Conservation (phyloP, 2,888 invertebrate genomes). For the Esperia sulphurella region DNA sequence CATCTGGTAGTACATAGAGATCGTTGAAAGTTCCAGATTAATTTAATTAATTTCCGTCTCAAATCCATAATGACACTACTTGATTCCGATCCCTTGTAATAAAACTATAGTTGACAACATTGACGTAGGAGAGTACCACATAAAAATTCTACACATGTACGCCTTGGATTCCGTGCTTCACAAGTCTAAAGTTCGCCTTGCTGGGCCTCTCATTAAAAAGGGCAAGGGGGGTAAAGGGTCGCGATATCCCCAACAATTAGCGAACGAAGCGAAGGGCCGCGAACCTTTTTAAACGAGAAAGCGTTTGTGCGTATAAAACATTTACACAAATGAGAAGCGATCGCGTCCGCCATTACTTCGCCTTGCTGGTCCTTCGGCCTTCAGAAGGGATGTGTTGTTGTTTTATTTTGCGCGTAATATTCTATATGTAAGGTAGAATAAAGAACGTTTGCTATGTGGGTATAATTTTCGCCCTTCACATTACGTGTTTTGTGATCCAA, state of each 20-base stretch:
- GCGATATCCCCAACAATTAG: conserved; percentile 31
- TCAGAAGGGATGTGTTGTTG: neutral
- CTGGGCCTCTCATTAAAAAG: conserved; percentile 28
- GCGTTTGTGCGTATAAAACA: conserved; percentile 25
- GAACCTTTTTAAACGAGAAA: conserved; percentile 30
- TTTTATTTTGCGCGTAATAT: neutral
- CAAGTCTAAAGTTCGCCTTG: conserved; percentile 4
- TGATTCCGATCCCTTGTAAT: too few relatives aligned
- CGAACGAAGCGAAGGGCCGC: conserved; percentile 10
- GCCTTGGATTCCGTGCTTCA: neutral
- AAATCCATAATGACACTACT: too few relatives aligned
- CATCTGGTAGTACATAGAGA: too few relatives aligned
- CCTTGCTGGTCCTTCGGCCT: neutral
- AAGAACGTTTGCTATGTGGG: too few relatives aligned
- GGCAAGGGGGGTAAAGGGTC: conserved; percentile 17
- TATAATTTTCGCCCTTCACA: too few relatives aligned
- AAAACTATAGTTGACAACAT: too few relatives aligned
- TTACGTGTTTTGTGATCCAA: too few relatives aligned
- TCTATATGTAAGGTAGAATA: too few relatives aligned
- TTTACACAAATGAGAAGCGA: conserved; percentile 31
- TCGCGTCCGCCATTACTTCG: conserved; percentile 4
- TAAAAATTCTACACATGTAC: neutral
- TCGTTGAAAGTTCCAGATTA: too few relatives aligned
- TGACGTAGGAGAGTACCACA: too few relatives aligned
- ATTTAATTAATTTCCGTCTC: too few relatives aligned